Percentiles rank a stretch among this genome's conserved stretches.
These are phyloP conservation scores for Malthinus seriepunctatus DNA, from an alignment of 2,888 invertebrate genomes.

Conservation along the genomic window DNA sequence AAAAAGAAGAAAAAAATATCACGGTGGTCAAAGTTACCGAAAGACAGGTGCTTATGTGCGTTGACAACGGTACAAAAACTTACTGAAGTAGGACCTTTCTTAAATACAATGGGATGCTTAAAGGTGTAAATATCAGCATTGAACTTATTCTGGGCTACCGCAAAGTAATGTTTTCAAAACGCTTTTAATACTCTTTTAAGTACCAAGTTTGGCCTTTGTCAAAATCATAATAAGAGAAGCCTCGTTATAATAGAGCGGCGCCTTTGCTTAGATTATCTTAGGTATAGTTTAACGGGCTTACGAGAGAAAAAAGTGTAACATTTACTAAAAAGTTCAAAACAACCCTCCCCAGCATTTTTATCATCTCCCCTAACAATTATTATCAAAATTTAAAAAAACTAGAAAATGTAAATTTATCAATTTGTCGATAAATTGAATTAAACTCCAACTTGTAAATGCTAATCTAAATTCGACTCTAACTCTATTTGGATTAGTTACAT, in stretches of 20 bases:
- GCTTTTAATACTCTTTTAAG: constrained; percentile 31
- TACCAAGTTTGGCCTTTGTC: constrained; percentile 26
- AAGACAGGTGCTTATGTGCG: constrained; percentile 30
- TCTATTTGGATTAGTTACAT: constrained; percentile 24
- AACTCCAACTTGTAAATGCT: constrained; percentile 29
- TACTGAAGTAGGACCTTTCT: constrained; percentile 27
- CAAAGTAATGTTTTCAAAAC: constrained; percentile 32
- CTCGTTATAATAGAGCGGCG: constrained; percentile 28
- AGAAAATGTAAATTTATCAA: background rate
- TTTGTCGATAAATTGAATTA: constrained; percentile 23
- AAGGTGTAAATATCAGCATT: constrained; percentile 33
- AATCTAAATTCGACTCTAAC: constrained; percentile 27
- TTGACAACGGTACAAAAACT: constrained; percentile 29
- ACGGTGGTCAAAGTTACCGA: constrained; percentile 23
- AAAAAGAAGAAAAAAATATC: constrained; percentile 9
- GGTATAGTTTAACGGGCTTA: constrained; percentile 33
- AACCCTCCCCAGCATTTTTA: background rate
- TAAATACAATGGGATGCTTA: constrained; percentile 30
- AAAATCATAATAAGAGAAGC: constrained; percentile 23
- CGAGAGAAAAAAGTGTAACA: constrained; percentile 17
- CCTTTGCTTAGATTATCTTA: constrained; percentile 32
- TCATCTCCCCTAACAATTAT: background rate
- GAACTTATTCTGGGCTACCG: constrained; percentile 31
- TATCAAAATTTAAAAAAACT: background rate
- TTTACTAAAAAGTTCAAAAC: constrained; percentile 12